These are phyloP conservation scores for Colletes collaris DNA, from an alignment of 2,888 invertebrate species.

Conservation along the genomic window DNA sequence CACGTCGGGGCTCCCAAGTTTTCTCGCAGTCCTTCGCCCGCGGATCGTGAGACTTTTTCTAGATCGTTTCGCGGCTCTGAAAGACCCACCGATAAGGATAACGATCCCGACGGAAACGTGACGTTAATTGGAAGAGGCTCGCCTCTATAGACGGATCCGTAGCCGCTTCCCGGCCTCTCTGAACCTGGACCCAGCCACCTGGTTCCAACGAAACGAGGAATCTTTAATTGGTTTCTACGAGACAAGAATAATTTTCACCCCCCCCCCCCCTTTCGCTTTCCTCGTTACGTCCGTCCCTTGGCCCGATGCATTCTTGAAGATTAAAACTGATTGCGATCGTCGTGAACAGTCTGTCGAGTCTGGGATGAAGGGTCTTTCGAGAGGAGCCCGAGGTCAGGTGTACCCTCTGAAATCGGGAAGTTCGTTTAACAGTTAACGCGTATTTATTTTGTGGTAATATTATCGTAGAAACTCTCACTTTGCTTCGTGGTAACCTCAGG, in stretches of 20 bases:
- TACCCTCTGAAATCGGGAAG: too few species aligned
- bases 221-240: conserved; percentile 56
- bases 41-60: conserved; percentile 52
- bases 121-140: conserved; percentile 57
- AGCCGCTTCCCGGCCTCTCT: conserved; percentile 4
- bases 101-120: conserved; percentile 56
- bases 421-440: too few species aligned
- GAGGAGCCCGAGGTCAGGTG: too few species aligned
- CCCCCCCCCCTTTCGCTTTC: too few species aligned
- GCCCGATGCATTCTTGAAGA: background rate
- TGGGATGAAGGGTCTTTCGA: background rate
- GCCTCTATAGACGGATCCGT: background rate
- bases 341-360: background rate
- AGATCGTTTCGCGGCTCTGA: conserved; percentile 38
- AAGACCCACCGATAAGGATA: conserved; percentile 54
- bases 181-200: conserved; percentile 11
- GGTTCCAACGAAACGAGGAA: conserved; percentile 24
- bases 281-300: background rate
- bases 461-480: too few species aligned
- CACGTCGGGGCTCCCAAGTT: conserved; percentile 18
- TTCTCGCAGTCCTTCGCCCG: conserved; percentile 18
- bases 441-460: too few species aligned
- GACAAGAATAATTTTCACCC: conserved; percentile 35
- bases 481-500: too few species aligned
- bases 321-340: conserved; percentile 27